phyloP scores from a whole-genome alignment of 2,113 vertebrate species.

The Ammospiza nelsoni region DNA sequence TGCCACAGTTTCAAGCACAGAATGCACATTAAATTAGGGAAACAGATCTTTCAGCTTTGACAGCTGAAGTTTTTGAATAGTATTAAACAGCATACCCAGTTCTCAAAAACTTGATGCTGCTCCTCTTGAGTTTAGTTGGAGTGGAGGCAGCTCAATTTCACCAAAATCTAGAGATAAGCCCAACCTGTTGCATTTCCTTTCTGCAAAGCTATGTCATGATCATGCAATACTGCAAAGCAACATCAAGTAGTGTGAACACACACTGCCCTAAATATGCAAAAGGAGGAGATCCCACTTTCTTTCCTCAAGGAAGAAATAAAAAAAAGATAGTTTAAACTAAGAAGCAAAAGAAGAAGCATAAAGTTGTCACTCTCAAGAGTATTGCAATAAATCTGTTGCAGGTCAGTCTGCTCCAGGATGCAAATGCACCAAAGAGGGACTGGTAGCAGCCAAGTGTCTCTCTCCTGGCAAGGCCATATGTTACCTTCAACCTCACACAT shows the following conservation, averaged over 20 bases:
- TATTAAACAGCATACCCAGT: not conserved
- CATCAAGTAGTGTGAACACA: not conserved
- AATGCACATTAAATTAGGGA: not conserved
- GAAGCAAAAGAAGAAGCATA: not conserved
- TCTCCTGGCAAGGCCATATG: not conserved
- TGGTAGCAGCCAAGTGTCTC: not conserved
- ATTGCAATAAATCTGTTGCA: not conserved
- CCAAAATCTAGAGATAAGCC: not conserved
- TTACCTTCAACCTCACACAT: not conserved
- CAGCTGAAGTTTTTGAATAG: not conserved
- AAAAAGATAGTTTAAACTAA: not conserved
- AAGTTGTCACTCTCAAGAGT: not conserved
- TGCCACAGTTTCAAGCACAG: not conserved
- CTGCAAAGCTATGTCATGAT: not conserved
- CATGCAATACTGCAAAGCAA: not conserved
- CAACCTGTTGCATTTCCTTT: not conserved
- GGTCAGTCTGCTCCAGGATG: not conserved
- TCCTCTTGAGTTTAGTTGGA: not conserved
- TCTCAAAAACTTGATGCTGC: not conserved
- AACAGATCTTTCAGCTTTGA: not conserved
- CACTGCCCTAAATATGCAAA: not conserved
- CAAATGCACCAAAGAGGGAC: not conserved
- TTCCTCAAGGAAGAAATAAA: not conserved
- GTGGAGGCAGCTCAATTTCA: not conserved
- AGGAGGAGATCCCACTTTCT: not conserved